Conservation (phyloP, 1,140 invertebrate genomes). For the Solenopsis invicta region DNA sequence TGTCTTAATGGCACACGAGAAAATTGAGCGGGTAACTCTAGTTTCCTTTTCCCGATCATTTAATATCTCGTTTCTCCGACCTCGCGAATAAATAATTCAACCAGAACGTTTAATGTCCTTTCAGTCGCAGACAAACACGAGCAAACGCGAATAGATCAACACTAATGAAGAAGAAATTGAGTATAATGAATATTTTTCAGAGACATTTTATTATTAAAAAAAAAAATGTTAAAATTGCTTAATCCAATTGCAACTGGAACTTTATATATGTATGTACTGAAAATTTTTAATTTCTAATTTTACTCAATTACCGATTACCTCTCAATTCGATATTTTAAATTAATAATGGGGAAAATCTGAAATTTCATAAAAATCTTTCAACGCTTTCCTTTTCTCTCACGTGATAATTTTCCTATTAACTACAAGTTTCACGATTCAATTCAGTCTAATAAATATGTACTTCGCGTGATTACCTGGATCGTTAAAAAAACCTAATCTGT, state of each 20-base stretch:
- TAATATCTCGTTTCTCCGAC: conserved; percentile 28
- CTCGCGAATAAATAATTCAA: conserved; percentile 55
- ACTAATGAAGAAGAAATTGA: conserved; percentile 17
- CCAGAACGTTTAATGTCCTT: conserved; percentile 30
- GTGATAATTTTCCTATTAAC: neutral
- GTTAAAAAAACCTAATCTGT: conserved; percentile 23
- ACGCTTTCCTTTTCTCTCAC: neutral
- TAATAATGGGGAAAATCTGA: neutral
- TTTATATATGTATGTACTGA: neutral
- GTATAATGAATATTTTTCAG: neutral
- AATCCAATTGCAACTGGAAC: neutral
- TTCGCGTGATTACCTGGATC: neutral
- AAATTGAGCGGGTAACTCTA: neutral
- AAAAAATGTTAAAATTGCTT: conserved; percentile 14
- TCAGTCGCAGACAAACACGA: neutral
- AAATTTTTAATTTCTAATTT: neutral
- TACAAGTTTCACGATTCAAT: neutral
- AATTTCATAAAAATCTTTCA: neutral
- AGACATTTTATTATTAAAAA: neutral
- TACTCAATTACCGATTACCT: neutral
- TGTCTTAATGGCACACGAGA: conserved; percentile 1
- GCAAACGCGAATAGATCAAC: neutral
- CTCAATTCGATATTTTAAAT: neutral
- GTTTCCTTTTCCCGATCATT: conserved; percentile 41
- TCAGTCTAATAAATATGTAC: neutral